Base-by-base conservation (phyloP, 2,113 vertebrate species). In the Catharus minimus region DNA sequence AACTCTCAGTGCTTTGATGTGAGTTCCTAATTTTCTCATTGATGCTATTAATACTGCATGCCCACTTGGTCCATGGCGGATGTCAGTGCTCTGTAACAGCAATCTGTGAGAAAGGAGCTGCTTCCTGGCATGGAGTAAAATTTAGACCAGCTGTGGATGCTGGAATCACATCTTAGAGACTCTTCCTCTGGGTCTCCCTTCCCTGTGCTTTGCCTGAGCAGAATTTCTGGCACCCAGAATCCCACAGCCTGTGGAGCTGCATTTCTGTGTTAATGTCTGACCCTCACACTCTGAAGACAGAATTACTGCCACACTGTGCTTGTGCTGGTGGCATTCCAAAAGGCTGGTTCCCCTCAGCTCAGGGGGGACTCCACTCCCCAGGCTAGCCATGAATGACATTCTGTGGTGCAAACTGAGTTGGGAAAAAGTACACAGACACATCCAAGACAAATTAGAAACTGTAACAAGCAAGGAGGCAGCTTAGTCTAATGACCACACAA, bases 1-100 rank as follows among this genome's bases (percentile, higher is more conserved):
- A 76, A 58, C 83, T 92, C 69, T 4, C 55, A 44, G 81, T 57
- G 62, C 86, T 95, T 94, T 93, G 74, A 94, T 92, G 81, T 95
- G 66, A 46, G 80, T 43, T 90, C 47, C 76, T 84, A 36, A 79
- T 94, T 95, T 95, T 95, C 88, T 90, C 69, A 43, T 65, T 89
- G 83, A 14, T 87, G 66, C 77, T 90, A 41, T 95, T 90, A 95
- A 90, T 96, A 90, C 69, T 95, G 86, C 74, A 82, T 86, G 83
- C 80, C 80, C 62, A 32, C 57, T 94, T 93, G 57, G 86, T 89
- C 71, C 2, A 0, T 82, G 81, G 79, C 90, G 90, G 90, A 69
- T 94, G 92, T 92, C 88, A 81, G 58, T 1, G 5, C 88, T 88
- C 4, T 11, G 66, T 89, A 82, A 16, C 90, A 94, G 88, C 62